These are phyloP conservation scores for Pachypeltis micranthus DNA, from an alignment of 1,140 invertebrate species.

Conservation along the genomic window DNA sequence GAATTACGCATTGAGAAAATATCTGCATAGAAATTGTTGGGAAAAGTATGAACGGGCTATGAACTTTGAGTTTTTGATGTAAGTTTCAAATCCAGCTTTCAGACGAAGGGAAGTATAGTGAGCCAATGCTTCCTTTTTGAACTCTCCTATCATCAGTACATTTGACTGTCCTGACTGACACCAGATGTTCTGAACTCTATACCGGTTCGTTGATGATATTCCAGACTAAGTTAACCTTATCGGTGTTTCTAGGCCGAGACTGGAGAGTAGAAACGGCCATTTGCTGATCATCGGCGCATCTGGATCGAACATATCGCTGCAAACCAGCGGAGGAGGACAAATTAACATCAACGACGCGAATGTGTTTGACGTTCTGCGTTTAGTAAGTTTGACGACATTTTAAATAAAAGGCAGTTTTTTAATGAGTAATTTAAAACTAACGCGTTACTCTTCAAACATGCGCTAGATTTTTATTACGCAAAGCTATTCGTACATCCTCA, in stretches of 20 bases:
- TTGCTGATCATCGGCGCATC: conserved; percentile 5
- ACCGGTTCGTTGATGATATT: background rate
- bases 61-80: no score
- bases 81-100: background rate
- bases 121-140: no score
- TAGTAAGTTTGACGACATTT: background rate
- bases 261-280: conserved; percentile 3
- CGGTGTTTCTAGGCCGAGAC: conserved; percentile 4
- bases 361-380: background rate
- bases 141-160: background rate
- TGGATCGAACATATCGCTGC: background rate
- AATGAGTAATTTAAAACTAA: no score
- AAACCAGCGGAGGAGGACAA: background rate
- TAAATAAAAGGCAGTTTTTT: no score
- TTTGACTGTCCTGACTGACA: background rate
- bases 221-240: background rate
- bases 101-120: background rate
- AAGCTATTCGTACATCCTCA: no score
- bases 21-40: no score
- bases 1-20: no score
- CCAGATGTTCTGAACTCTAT: background rate
- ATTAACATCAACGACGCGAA: conserved; percentile 8
- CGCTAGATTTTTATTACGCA: no score
- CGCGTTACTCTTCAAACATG: no score
- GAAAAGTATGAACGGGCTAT: no score